Conservation (phyloP, 2,113 vertebrate genomes). For the Bos indicus region DNA sequence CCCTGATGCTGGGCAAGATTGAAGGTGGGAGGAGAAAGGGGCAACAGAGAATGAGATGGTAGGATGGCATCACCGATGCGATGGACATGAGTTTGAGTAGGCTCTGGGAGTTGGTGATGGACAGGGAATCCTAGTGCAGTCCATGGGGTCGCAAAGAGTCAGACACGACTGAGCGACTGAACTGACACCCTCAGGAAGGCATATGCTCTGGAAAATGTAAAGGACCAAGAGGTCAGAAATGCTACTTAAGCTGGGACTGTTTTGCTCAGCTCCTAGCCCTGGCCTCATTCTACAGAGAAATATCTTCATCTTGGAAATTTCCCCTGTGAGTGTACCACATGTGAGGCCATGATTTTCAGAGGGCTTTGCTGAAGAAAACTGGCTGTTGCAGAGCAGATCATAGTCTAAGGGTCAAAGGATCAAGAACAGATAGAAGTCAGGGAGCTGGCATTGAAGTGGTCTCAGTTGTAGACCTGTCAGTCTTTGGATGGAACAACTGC, state of each 20-base stretch:
- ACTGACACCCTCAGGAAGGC: neutral
- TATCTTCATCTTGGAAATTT: neutral
- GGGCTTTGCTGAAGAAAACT: neutral
- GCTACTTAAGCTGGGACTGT: neutral
- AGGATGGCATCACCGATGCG: neutral
- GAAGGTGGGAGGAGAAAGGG: neutral
- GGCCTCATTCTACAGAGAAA: neutral
- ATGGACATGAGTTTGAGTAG: neutral
- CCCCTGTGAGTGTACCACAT: neutral
- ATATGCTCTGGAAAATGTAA: neutral
- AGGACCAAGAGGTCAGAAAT: neutral
- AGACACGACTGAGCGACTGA: neutral
- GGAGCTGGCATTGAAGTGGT: neutral
- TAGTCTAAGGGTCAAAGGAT: neutral
- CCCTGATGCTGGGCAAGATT: neutral
- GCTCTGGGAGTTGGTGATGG: neutral
- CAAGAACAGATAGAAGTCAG: neutral
- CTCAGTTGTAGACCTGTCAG: neutral
- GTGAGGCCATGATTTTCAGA: neutral
- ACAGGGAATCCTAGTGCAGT: neutral
- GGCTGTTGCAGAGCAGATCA: neutral
- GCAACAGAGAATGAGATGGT: neutral
- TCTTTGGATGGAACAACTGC: neutral
- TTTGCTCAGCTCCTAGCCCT: neutral
- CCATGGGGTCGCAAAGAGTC: neutral